Evolutionary conservation across 2,888 invertebrate genomes (phyloP).

Genomic region (Julus scandinavius): DNA sequence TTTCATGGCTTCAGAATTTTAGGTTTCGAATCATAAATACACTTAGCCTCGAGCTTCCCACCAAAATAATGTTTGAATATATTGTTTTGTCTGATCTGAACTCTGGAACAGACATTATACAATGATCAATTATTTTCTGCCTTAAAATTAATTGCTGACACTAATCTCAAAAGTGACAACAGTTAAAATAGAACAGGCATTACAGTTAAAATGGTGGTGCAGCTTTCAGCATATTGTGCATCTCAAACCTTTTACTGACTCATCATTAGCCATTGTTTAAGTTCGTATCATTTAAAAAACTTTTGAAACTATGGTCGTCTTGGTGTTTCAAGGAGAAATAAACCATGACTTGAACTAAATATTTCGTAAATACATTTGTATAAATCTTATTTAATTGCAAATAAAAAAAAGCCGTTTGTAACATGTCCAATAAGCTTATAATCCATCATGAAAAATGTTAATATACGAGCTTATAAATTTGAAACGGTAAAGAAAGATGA

Average conservation of each 20-base stretch:
- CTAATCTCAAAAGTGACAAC: not conserved
- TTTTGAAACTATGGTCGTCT: no score
- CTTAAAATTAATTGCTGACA: not conserved
- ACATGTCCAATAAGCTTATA: not conserved
- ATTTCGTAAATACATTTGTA: not conserved
- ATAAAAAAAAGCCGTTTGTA: not conserved
- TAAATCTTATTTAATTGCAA: not conserved
- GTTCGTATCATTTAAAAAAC: no score
- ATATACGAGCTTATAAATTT: not conserved
- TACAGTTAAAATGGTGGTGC: not conserved
- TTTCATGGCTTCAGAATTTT: not conserved
- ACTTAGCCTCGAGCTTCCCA: not conserved
- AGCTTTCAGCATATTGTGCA: not conserved
- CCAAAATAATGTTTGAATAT: not conserved
- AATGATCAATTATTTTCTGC: not conserved
- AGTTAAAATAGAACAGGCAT: not conserved
- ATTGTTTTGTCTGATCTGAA: not conserved
- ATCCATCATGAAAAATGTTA: not conserved
- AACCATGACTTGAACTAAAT: not conserved
- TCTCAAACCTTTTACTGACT: constrained; percentile 52
- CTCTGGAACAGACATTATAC: not conserved
- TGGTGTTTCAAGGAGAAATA: not conserved
- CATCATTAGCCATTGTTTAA: constrained; percentile 44
- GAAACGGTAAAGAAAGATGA: not conserved
- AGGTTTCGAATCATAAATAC: not conserved